These are phyloP conservation scores for Aspiorhynchus laticeps DNA, from an alignment of 2,113 vertebrate genomes.

Conservation along the genomic window DNA sequence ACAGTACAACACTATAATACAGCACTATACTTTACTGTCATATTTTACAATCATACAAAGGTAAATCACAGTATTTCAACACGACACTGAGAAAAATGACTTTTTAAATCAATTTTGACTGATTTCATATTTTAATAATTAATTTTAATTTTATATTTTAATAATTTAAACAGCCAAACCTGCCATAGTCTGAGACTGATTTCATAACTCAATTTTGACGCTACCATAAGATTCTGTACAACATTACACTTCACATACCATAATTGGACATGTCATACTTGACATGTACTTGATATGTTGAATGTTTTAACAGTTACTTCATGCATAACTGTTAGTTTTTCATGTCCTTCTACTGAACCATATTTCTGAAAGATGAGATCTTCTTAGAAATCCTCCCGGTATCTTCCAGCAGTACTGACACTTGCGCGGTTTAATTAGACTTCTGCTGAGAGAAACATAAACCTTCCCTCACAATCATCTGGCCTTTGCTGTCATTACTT, in stretches of 20 bases:
- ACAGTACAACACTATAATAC: neutral
- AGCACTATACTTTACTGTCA: neutral
- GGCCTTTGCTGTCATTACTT: slow-evolving; percentile 42
- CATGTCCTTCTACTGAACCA: neutral
- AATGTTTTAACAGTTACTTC: neutral
- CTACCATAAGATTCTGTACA: neutral
- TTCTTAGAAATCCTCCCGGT: too few relatives aligned
- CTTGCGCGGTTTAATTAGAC: slow-evolving; percentile 52
- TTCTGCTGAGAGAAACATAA: slow-evolving; percentile 52
- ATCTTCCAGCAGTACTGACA: neutral
- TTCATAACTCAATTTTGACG: neutral
- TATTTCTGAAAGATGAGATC: too few relatives aligned
- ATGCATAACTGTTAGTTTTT: neutral
- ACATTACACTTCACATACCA: neutral
- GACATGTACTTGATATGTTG: neutral
- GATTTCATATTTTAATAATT: neutral
- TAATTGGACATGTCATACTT: neutral
- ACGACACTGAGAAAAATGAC: neutral
- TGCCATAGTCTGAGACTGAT: neutral
- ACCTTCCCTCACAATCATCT: slow-evolving; percentile 36
- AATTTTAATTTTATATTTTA: neutral
- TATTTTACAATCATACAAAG: neutral
- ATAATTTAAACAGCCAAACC: neutral
- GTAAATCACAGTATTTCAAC: neutral
- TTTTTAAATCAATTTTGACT: neutral